Base-by-base conservation (phyloP, 2,113 vertebrate species). In the Catharus fuscescens region DNA sequence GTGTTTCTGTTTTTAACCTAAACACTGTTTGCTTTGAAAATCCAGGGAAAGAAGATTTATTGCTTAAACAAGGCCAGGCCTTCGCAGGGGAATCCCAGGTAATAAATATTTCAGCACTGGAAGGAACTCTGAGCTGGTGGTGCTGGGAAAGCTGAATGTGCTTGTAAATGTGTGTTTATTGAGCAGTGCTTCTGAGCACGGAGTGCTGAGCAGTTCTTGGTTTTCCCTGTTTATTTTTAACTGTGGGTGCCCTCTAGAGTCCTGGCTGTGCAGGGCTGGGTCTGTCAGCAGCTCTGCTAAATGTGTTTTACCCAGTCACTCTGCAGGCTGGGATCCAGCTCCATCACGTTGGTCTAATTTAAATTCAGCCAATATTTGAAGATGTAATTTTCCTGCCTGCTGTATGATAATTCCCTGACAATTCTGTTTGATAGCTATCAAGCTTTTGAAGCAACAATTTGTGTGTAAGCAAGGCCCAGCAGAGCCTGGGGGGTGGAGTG, bases 21-120 rank as follows among this genome's bases (percentile, higher is more conserved):
- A 96, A 38, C 52, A 4, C 54, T 62, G 13, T 86, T 94, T 97
- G 92, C 91, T 88, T 97, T 96, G 95, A 62, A 94, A 94, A 80
- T 94, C 45, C 95, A 99, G 99, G 99, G 76, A 99, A 99, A 98
- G 99, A 99, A 97, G 98, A 98, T 44, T 29, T 97, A 59, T 96
- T 99, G 61, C 97, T 98, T 78, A 99, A 98, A 82, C 98, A 99
- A 97, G 97, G 98, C 88, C 97, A 98, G 32, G 98, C 95, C 19
- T 97, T 99, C 92, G 96, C 98, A 92, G 96, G 97, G 86, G 98
- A 98, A 54, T 94, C 98, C 32, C 98, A 99, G 98, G 99, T 99
- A 98, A 95, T 74, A 73, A 98, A 92, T 76, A 59, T 25, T 66
- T 61, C 80, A 8, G 34, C 57, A 40, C 44, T 61, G 52, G 19